These are phyloP conservation scores for Helleia helle DNA, from an alignment of 2,888 invertebrate species.

Conservation along the genomic window DNA sequence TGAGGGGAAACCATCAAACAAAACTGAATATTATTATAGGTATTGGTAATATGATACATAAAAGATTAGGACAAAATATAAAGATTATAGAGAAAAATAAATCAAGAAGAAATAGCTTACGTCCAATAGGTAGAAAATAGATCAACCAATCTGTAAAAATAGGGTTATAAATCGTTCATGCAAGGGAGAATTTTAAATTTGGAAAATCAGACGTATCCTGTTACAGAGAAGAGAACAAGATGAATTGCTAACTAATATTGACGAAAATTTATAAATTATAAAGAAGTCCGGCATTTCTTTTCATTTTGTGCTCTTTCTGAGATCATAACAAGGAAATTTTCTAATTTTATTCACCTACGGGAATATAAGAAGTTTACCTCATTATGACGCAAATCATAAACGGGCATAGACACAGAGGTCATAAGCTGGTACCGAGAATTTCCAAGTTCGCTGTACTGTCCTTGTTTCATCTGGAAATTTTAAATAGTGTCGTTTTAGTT, in stretches of 20 bases:
- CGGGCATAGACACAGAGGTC: slow-evolving; percentile 95
- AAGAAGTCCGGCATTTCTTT: too few species aligned
- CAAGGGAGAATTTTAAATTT: slow-evolving; percentile 46
- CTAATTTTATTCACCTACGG: slow-evolving; percentile 21
- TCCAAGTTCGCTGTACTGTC: slow-evolving; percentile 75
- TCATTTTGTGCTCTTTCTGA: slow-evolving; percentile 7
- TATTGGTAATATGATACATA: slow-evolving; percentile 28
- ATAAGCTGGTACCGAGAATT: slow-evolving; percentile 84
- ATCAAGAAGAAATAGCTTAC: slow-evolving; percentile 51
- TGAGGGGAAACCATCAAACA: slow-evolving; percentile 81
- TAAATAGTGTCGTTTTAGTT: too few species aligned
- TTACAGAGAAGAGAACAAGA: slow-evolving; percentile 30
- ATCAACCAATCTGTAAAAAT: slow-evolving; percentile 61
- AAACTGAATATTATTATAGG: slow-evolving; percentile 66
- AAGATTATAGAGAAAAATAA: slow-evolving; percentile 16
- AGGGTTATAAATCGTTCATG: slow-evolving; percentile 43
- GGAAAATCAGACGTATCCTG: slow-evolving; percentile 34
- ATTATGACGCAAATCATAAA: slow-evolving; percentile 89
- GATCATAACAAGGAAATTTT: neutral
- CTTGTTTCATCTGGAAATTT: slow-evolving; percentile 69
- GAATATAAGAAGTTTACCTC: slow-evolving; percentile 76
- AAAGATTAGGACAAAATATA: slow-evolving; percentile 6
- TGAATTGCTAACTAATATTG: slow-evolving; percentile 19
- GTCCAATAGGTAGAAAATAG: slow-evolving; percentile 54
- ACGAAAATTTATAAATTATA: neutral